These are phyloP conservation scores for Carposina sasakii DNA, from an alignment of 1,140 invertebrate genomes.

Conservation along the genomic window DNA sequence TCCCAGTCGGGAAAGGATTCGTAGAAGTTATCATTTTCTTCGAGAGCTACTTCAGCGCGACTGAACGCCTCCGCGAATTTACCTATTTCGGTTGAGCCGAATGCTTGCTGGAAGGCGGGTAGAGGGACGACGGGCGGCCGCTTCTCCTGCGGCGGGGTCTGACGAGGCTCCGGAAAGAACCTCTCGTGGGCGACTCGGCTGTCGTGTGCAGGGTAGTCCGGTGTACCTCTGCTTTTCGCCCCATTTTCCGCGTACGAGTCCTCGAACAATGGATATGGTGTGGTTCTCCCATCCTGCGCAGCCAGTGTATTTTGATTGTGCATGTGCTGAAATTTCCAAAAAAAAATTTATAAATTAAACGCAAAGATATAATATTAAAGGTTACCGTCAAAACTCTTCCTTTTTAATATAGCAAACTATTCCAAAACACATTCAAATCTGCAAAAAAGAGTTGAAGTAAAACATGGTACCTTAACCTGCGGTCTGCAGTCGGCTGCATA, in stretches of 20 bases:
- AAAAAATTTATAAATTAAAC: conserved; percentile 3
- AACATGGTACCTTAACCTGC: neutral
- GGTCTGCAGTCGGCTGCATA: conserved; percentile 45
- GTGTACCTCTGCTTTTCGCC: conserved; percentile 25
- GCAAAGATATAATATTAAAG: too few relatives aligned
- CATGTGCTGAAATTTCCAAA: conserved; percentile 41
- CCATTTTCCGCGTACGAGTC: conserved; percentile 36
- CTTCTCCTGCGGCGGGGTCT: conserved; percentile 40
- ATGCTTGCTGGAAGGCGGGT: conserved; percentile 84
- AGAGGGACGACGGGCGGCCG: conserved; percentile 70
- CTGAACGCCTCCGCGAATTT: conserved; percentile 77
- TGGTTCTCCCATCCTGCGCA: conserved; percentile 45
- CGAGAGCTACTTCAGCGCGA: conserved; percentile 48
- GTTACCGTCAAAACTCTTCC: too few relatives aligned
- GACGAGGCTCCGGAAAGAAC: conserved; percentile 30
- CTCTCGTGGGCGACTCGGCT: conserved; percentile 12
- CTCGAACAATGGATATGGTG: conserved; percentile 47
- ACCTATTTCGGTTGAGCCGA: conserved; percentile 84
- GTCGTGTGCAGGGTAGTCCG: conserved; percentile 22
- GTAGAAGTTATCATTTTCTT: conserved; percentile 46
- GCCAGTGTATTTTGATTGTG: conserved; percentile 40
- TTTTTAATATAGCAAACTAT: too few relatives aligned
- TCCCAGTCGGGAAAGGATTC: conserved; percentile 65
- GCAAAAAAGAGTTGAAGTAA: neutral
- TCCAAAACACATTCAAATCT: neutral